Evolutionary conservation across 2,888 invertebrate species (phyloP).

Genomic region (Megamerina dolium): DNA sequence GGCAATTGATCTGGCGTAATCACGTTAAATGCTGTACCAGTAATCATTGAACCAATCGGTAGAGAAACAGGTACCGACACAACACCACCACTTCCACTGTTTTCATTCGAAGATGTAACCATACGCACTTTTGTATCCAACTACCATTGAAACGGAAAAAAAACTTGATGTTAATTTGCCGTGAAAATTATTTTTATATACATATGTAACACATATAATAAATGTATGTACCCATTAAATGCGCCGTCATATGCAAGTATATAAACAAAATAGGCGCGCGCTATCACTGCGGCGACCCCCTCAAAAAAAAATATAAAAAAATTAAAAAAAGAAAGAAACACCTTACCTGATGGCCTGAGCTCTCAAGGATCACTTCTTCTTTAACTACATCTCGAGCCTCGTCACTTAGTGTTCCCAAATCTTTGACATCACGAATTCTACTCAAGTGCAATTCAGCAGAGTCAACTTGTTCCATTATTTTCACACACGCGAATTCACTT

Average conservation of each 20-base stretch:
- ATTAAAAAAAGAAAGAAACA: no score
- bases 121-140: slow-evolving; percentile 45
- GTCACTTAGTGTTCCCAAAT: slow-evolving; percentile 36
- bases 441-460: slow-evolving; percentile 41
- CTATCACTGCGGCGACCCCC: no score
- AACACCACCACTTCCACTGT: slow-evolving; percentile 38
- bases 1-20: slow-evolving; percentile 79
- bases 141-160: slow-evolving; percentile 23
- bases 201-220: slow-evolving; percentile 14
- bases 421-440: slow-evolving; percentile 43
- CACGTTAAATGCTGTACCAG: slow-evolving; percentile 77
- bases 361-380: slow-evolving; percentile 44
- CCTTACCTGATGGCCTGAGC: slow-evolving; percentile 31
- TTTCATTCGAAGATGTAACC: slow-evolving; percentile 46
- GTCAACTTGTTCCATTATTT: slow-evolving; percentile 42
- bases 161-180: neutral
- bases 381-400: slow-evolving; percentile 42
- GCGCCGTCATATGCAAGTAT: slow-evolving; percentile 15
- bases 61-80: slow-evolving; percentile 50
- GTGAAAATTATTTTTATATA: neutral
- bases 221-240: slow-evolving; percentile 18
- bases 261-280: no score
- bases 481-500: slow-evolving; percentile 12
- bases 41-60: slow-evolving; percentile 74
- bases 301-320: slow-evolving; percentile 3